These are phyloP conservation scores for Tolmerus cingulatus DNA, from an alignment of 2,888 invertebrate genomes.

Conservation along the genomic window DNA sequence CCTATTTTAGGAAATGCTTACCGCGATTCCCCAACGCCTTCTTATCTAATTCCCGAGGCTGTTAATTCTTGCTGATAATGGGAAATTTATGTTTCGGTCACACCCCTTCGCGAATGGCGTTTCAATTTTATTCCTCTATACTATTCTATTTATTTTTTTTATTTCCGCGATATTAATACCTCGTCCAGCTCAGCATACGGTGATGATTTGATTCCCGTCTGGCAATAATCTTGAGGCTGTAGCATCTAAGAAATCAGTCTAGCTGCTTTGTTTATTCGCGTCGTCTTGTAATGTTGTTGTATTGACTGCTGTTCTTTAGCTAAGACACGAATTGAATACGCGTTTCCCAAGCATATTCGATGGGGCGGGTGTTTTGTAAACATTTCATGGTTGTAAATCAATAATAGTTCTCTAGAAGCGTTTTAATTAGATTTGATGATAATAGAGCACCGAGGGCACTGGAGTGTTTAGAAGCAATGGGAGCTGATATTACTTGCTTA, in stretches of 20 bases:
- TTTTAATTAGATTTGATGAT: background rate
- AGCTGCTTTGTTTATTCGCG: slow-evolving; percentile 1
- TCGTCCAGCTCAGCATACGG: background rate
- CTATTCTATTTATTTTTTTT: background rate
- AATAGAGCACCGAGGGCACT: background rate
- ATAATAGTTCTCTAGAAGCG: background rate
- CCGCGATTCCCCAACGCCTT: background rate
- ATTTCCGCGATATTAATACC: background rate
- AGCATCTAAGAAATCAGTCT: background rate
- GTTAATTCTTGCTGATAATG: slow-evolving; percentile 15
- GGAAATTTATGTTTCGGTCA: background rate
- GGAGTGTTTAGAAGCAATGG: background rate
- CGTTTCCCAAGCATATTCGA: background rate
- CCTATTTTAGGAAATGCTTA: background rate
- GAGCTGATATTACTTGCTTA: background rate
- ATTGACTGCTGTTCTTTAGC: background rate
- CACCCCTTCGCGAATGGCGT: background rate
- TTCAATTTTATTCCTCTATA: background rate
- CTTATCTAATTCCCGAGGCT: slow-evolving; percentile 4
- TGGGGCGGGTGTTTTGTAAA: slow-evolving; percentile 7
- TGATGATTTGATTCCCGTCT: background rate
- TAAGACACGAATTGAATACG: background rate
- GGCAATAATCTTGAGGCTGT: background rate
- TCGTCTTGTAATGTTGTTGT: background rate
- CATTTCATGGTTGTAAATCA: slow-evolving; percentile 7